Evolutionary conservation across 2,113 vertebrate species (phyloP), one percentile per base, ranked within the genome.

Genomic region (Tetraodon nigroviridis): DNA sequence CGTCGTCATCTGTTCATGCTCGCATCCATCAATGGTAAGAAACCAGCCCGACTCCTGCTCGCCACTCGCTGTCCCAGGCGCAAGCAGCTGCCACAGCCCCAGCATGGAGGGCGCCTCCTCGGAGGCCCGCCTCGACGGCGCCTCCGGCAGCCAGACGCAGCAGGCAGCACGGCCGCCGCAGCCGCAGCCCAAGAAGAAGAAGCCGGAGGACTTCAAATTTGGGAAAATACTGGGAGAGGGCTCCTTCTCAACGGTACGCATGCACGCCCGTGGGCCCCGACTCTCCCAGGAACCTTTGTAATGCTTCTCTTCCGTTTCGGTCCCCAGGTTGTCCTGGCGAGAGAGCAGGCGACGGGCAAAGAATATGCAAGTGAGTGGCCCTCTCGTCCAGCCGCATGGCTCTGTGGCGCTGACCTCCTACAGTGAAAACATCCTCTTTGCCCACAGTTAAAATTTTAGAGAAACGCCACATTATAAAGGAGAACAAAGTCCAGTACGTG

Each of bases 381-480:
- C 12, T 32, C 2, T 8, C 12, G 15, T 17, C 1, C 16, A 17
- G 44, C 4, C n/a, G 6, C 2, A 6, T n/a, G 3, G 17, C 2
- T 46, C n/a, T 6, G 10, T 46, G 16, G 4, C n/a, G 44, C 6
- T 16, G 7, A n/a, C 7, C 11, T 13, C 1, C 15, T 47, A 3
- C 14, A 29, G 21, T 6, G 20, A 3, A 24, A 4, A 73, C 2
- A 32, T 63, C n/a, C 17, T 54, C 18, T 67, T 74, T 78, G 69
- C 72, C 40, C 82, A 15, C 85, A 99, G 97, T 98, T 91, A 98
- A 99, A 91, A 98, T 99, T 85, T 91, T 99, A 88, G 96, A 98
- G 84, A 99, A 99, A 52, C 93, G 94, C 69, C 97, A 99, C 86
- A 98, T 99, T 87, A 95, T 98, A 85, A 99, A 98, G 90, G 95